Evolutionary conservation across 2,113 vertebrate genomes (phyloP), one percentile per base, ranked within the genome.

Genomic region (Cyprinodon tularosa): DNA sequence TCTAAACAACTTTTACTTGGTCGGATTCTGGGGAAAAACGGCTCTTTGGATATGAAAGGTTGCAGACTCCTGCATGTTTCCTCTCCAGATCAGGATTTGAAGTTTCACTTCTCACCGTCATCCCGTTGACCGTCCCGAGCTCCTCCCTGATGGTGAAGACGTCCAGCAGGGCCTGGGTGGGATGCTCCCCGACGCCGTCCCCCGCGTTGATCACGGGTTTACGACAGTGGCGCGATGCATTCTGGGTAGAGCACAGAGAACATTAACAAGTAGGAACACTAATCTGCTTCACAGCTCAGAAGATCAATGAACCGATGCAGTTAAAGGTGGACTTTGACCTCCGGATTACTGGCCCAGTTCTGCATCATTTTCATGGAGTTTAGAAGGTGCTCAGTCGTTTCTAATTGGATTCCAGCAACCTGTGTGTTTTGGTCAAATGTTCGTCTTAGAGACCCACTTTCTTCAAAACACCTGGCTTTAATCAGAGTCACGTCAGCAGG

Each of bases 71-170:
- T 29, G 29, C 29, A 11, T 59, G 8, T 3, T 66, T 44, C 37
- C 13, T 5, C 20, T 42, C 1, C 40, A 13, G 60, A 22, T 29
- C 14, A 62, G 17, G 62, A 29, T 64, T 61, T 0, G 36, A 48
- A 38, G 59, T 42, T 8, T 3, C 15, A 44, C 10, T n/a, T 12
- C 96, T 91, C 84, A 99, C 98, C 67, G 97, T 99, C 98, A 99
- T 99, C 78, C 98, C 98, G 0, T 99, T 99, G 87, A 99, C 97
- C 0, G 98, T 99, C n/a, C 98, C 98, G 75, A 99, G 95, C 93
- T 99, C 98, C 88, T 99, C 97, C 0, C 97, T 92, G 92, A 99
- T 98, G 89, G 97, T 99, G 94, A 99, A 98, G 85, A 99, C 95
- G 71, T 99, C 98, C 75, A 99, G 94, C 90, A 99, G 93, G 0